phyloP scores from a whole-genome alignment of 2,888 invertebrate genomes.

The Hecatera dysodea region DNA sequence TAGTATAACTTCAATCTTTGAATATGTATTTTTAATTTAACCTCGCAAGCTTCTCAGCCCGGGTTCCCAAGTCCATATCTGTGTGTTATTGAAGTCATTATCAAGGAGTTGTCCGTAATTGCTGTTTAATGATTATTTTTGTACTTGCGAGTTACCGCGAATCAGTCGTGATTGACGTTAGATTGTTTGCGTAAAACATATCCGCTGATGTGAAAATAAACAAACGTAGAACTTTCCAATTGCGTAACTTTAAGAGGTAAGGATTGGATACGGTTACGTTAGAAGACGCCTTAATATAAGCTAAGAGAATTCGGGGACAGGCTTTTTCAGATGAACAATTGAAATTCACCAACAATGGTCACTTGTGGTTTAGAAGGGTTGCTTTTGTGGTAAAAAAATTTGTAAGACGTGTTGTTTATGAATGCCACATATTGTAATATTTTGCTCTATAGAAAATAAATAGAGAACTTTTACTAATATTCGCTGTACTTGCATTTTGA shows the following conservation, averaged over 20 bases:
- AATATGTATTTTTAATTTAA: background rate
- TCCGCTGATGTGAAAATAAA: slow-evolving; percentile 66
- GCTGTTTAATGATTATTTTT: slow-evolving; percentile 65
- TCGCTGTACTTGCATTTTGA: background rate
- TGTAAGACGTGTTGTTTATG: background rate
- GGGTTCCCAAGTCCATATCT: slow-evolving; percentile 51
- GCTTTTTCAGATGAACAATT: slow-evolving; percentile 18
- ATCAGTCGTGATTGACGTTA: slow-evolving; percentile 63
- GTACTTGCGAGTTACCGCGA: slow-evolving; percentile 53
- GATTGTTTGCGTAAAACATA: slow-evolving; percentile 70
- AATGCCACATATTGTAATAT: background rate
- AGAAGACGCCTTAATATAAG: slow-evolving; percentile 34
- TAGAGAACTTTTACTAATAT: background rate
- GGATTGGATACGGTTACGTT: slow-evolving; percentile 55
- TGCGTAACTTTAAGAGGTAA: slow-evolving; percentile 56
- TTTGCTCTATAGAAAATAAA: background rate
- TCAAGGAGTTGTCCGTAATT: slow-evolving; percentile 66
- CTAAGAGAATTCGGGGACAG: slow-evolving; percentile 24
- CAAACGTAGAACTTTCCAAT: slow-evolving; percentile 65
- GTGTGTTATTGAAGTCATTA: slow-evolving; percentile 61
- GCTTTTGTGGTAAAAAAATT: background rate
- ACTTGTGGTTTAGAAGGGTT: background rate
- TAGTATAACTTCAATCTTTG: background rate
- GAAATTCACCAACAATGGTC: background rate
- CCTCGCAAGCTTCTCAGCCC: background rate